A percentile compares a stretch with the other conserved stretches of the same genome.
Conservation (phyloP, 2,113 vertebrate species). For the Larimichthys polyactis region DNA sequence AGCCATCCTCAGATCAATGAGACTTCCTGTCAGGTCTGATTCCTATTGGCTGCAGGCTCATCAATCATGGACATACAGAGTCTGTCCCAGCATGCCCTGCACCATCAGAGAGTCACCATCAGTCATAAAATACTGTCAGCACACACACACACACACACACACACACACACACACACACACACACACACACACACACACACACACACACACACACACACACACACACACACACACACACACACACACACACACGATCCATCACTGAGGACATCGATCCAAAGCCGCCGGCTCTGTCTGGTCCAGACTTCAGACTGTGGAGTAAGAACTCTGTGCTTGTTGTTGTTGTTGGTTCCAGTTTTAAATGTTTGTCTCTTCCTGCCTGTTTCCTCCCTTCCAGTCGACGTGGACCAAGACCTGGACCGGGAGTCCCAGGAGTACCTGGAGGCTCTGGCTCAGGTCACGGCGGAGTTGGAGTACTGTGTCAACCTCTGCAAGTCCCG, state of each 20-base stretch:
- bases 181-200: too few species aligned
- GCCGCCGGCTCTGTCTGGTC: too few species aligned
- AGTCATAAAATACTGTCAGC: not conserved
- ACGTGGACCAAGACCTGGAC: conserved; percentile 90
- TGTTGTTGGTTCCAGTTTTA: too few species aligned
- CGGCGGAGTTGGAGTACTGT: conserved; percentile 89
- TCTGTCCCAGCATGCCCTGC: conserved; percentile 11
- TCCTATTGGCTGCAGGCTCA: not conserved
- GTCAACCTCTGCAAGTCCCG: conserved; percentile 94
- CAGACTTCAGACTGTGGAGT: too few species aligned
- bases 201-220: not conserved
- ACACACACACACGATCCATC: too few species aligned
- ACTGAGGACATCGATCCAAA: too few species aligned
- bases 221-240: too few species aligned
- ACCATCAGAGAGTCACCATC: not conserved
- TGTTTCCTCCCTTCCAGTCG: conserved; percentile 81
- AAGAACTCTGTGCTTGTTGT: too few species aligned
- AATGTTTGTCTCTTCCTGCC: not conserved
- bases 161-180: too few species aligned
- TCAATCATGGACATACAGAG: not conserved
- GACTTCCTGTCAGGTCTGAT: not conserved
- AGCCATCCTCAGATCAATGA: not conserved
- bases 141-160: too few species aligned
- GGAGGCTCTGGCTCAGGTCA: conserved; percentile 89
- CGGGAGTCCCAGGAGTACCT: conserved; percentile 92